These are phyloP conservation scores for Nanorana parkeri DNA, from an alignment of 2,113 vertebrate genomes.

Conservation along the genomic window DNA sequence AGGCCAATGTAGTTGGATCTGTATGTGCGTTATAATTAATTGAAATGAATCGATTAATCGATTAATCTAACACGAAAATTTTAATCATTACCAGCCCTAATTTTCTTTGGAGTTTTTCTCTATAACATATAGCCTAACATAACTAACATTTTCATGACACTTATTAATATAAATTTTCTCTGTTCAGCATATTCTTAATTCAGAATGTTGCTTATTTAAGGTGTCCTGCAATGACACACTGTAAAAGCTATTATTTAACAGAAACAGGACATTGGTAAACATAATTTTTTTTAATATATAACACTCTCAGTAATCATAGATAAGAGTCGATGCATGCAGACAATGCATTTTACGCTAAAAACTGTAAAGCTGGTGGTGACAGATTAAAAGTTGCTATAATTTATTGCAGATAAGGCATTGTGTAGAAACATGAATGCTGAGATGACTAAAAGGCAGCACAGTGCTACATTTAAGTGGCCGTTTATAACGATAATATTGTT, in stretches of 20 bases:
- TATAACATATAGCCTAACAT: too few relatives aligned
- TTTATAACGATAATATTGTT: conserved; percentile 10
- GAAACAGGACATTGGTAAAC: not conserved
- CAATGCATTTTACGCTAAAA: not conserved
- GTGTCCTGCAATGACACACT: not conserved
- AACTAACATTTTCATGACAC: not conserved
- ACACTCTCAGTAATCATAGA: conserved; percentile 8
- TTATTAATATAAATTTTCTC: not conserved
- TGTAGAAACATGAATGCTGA: not conserved
- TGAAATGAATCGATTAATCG: too few relatives aligned
- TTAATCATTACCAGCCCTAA: too few relatives aligned
- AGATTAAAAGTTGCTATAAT: conserved; percentile 33
- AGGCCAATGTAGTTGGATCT: too few relatives aligned
- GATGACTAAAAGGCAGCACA: not conserved
- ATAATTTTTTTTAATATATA: not conserved
- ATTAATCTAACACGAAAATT: too few relatives aligned
- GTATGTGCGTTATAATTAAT: too few relatives aligned
- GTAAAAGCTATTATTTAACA: not conserved
- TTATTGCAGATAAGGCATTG: not conserved
- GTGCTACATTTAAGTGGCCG: not conserved
- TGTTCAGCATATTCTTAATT: conserved; percentile 2
- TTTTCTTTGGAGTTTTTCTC: too few relatives aligned
- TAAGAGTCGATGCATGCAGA: not conserved
- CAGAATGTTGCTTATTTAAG: not conserved
- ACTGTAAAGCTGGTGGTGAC: not conserved